Percentiles rank a stretch among this genome's conserved stretches.
These are phyloP conservation scores for human DNA, from an alignment of 2,113 vertebrate genomes.

Conservation along the genomic window DNA sequence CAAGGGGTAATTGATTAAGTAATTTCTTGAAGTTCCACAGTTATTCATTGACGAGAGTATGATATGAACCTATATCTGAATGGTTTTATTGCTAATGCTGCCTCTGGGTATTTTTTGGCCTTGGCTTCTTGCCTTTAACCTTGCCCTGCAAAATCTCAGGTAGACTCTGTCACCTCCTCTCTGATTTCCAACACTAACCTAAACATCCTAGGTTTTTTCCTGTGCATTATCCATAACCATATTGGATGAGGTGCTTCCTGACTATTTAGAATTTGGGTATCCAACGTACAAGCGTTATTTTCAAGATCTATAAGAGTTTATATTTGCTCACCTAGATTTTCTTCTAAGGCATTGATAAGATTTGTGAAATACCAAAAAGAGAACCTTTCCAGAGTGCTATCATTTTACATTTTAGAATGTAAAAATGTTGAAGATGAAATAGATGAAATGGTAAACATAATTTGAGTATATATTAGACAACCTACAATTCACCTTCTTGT, in stretches of 20 bases:
- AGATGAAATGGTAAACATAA: background rate
- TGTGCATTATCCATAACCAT: background rate
- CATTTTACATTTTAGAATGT: background rate
- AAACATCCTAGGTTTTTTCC: background rate
- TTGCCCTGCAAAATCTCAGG: background rate
- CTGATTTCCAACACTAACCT: background rate
- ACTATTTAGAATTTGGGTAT: background rate
- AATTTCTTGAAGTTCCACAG: background rate
- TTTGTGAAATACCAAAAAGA: background rate
- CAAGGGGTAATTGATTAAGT: background rate
- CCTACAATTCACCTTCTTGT: background rate
- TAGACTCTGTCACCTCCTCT: background rate
- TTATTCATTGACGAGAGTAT: background rate
- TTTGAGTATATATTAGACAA: background rate
- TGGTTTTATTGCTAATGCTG: background rate
- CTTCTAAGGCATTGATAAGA: background rate
- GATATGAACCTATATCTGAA: background rate
- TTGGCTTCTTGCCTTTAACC: background rate
- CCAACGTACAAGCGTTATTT: background rate
- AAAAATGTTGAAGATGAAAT: conserved; percentile 1
- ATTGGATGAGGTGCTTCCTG: background rate
- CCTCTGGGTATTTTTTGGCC: background rate
- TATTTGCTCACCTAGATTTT: background rate
- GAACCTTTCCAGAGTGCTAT: background rate
- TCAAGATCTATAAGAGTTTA: background rate